Percentiles rank a stretch among this genome's conserved stretches.
Evolutionary conservation across 1,140 invertebrate genomes (phyloP).

Genomic region (Pogonognathellus flavescens): DNA sequence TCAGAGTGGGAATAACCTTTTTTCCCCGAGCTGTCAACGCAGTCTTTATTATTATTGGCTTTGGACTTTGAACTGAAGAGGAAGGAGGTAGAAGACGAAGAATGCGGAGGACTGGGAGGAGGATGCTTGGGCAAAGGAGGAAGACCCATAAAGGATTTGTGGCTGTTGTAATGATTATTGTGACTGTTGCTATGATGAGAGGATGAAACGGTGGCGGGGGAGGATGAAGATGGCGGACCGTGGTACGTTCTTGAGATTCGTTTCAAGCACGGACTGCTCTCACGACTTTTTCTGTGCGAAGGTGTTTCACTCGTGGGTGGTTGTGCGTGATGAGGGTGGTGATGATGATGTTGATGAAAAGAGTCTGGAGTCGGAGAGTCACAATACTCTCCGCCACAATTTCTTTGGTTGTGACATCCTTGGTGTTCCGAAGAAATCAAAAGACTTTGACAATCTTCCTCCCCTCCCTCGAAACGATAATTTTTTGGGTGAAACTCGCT

Average conservation of each 20-base stretch:
- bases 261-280: constrained; percentile 65
- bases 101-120: constrained; percentile 17
- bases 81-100: constrained; percentile 12
- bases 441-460: not conserved
- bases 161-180: not conserved
- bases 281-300: constrained; percentile 44
- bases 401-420: too few species aligned
- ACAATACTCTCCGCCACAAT: not conserved
- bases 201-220: not conserved
- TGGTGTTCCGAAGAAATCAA: not conserved
- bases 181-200: not conserved
- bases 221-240: not conserved
- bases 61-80: constrained; percentile 19
- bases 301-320: not conserved
- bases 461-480: not conserved
- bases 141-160: constrained; percentile 58
- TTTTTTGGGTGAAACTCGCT: constrained; percentile 65
- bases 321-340: not conserved
- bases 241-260: constrained; percentile 56
- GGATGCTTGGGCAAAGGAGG: constrained; percentile 61
- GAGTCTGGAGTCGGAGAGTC: not conserved
- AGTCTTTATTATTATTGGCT: constrained; percentile 12
- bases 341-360: not conserved
- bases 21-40: not conserved
- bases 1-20: not conserved